Conservation (phyloP, 2,888 invertebrate species). For the Chirona hameri region DNA sequence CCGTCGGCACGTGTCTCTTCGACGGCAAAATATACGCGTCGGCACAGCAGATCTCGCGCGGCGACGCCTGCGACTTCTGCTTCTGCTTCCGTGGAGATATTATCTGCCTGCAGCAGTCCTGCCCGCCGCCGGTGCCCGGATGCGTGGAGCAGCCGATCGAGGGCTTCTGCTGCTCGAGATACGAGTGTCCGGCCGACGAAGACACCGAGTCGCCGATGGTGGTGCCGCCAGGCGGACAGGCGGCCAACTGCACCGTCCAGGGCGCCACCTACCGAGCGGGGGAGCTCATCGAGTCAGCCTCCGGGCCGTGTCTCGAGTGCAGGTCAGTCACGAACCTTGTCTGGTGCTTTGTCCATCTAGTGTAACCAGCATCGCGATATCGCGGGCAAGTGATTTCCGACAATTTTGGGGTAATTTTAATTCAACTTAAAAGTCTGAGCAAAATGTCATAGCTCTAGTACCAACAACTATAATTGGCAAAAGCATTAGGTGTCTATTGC, state of each 20-base stretch:
- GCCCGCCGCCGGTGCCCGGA: constrained; percentile 86
- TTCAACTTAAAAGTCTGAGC: not conserved
- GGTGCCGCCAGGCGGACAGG: constrained; percentile 51
- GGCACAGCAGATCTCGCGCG: constrained; percentile 89
- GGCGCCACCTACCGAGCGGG: constrained; percentile 81
- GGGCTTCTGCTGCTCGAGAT: constrained; percentile 92
- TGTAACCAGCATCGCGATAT: not conserved
- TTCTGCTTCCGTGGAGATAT: constrained; percentile 96
- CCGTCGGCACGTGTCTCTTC: constrained; percentile 75
- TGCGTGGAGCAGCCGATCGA: constrained; percentile 85
- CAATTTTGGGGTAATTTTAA: not conserved
- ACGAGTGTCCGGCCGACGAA: constrained; percentile 80
- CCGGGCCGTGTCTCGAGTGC: constrained; percentile 84
- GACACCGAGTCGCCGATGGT: constrained; percentile 24
- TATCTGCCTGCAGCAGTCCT: constrained; percentile 90
- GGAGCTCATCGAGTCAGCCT: constrained; percentile 76
- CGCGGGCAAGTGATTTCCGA: not conserved
- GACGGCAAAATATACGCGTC: constrained; percentile 90
- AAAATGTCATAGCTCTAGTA: too few relatives aligned
- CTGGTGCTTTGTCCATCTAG: not conserved
- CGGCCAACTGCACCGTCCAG: constrained; percentile 72
- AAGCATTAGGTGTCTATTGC: too few relatives aligned
- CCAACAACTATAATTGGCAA: too few relatives aligned
- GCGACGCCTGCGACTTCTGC: constrained; percentile 93
- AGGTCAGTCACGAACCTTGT: not conserved